Base-by-base conservation (phyloP, 2,888 invertebrate species). In the Synergus itoensis region DNA sequence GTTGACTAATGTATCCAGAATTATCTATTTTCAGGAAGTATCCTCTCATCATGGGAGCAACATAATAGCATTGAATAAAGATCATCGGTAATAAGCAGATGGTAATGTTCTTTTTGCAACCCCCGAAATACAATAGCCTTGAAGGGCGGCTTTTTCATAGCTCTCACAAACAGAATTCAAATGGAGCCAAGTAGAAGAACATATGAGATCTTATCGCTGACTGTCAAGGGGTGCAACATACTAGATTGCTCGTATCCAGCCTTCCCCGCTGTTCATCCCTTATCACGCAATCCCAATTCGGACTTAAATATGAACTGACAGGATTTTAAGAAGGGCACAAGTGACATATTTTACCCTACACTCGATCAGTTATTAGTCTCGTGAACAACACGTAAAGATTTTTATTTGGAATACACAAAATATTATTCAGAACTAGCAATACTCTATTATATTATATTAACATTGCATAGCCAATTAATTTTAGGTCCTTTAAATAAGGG, bases 1-100 rank as follows among this genome's bases (percentile, higher is more conserved):
- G 28, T 28, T 28, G 28, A 28, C 28, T 28, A 28, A 28, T 28
- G 28, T 28, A 28, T 28, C 28, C 3, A 28, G 28, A 28, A 41
- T 21, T n/a, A 65, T 41, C 11, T 36, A 40, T 18, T 41, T 65
- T 65, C 43, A 65, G 11, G 18, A 75, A 9, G 21, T 18, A 8
- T 18, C n/a, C 11, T 43, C 4, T 75, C 45, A 36, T 53, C 40
- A 43, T 28, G 28, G 3, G n/a, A 41, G 86, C 85, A 87, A 89
- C 83, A 77, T 84, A 83, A 89, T 88, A 88, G 78, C 83, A 78
- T 78, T 84, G 87, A 86, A 89, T 86, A 80, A 86, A 88, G 88
- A 90, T 90, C 88, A 89, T 82, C 85, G 87, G 86, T 87, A 89
- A 90, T 90, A 87, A 89, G 90, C 90, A 90, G 90, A 90, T 90